Evolutionary conservation across 1,140 invertebrate species (phyloP).

Genomic region (Colletes gigas): DNA sequence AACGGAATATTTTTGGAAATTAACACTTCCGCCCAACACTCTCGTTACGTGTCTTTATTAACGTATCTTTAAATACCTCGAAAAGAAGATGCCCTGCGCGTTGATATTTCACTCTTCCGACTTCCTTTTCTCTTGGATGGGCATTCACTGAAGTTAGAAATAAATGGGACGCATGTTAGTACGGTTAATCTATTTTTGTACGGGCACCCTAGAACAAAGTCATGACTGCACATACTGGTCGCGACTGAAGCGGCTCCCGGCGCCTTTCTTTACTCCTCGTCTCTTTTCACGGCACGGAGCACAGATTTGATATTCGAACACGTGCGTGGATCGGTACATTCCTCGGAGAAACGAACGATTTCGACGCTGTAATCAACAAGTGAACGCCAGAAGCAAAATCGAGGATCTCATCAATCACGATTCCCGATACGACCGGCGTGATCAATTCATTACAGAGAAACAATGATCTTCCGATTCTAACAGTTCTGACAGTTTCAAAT

Average conservation of each 20-base stretch:
- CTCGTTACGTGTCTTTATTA: background rate
- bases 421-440: background rate
- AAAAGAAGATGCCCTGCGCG: background rate
- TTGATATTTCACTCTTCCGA: background rate
- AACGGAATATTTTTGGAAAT: background rate
- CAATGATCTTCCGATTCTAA: background rate
- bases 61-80: background rate
- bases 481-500: background rate
- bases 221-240: slow-evolving; percentile 57
- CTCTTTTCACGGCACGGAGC: background rate
- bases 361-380: background rate
- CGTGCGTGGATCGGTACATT: background rate
- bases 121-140: background rate
- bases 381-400: background rate
- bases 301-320: background rate
- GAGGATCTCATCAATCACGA: background rate
- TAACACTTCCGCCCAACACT: background rate
- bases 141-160: slow-evolving; percentile 38
- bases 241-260: slow-evolving; percentile 37
- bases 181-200: slow-evolving; percentile 55
- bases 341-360: background rate
- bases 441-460: background rate
- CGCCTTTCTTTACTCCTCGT: slow-evolving; percentile 14
- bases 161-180: slow-evolving; percentile 42
- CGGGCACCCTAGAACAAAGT: slow-evolving; percentile 39